phyloP scores from a whole-genome alignment of 1,140 invertebrate species.

The Hesperophylax magnus region DNA sequence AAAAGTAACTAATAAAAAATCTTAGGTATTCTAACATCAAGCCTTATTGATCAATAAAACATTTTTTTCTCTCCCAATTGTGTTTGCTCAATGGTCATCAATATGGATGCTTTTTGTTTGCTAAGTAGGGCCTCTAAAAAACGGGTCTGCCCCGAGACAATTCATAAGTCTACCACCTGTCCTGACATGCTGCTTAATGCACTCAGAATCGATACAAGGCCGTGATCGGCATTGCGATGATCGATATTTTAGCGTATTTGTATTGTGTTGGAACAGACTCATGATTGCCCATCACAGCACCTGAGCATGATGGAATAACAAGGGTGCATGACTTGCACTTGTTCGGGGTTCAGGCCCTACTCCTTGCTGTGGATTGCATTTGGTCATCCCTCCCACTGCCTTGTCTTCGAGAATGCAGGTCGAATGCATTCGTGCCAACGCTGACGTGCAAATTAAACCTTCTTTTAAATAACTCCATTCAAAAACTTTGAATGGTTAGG shows the following conservation, averaged over 20 bases:
- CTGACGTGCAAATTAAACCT: slow-evolving; percentile 21
- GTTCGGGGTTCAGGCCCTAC: neutral
- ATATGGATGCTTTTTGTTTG: slow-evolving; percentile 57
- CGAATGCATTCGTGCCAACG: slow-evolving; percentile 10
- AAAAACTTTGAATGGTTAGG: neutral
- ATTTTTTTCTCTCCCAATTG: slow-evolving; percentile 37
- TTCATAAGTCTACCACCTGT: slow-evolving; percentile 53
- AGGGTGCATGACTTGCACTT: slow-evolving; percentile 53
- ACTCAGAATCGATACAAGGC: slow-evolving; percentile 25
- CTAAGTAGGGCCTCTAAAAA: slow-evolving; percentile 56
- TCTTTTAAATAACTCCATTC: slow-evolving; percentile 23
- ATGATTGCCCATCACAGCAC: slow-evolving; percentile 9
- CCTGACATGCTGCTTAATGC: slow-evolving; percentile 45
- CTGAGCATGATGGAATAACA: slow-evolving; percentile 49
- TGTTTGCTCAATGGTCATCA: slow-evolving; percentile 54
- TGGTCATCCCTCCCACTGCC: neutral
- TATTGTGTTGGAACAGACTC: slow-evolving; percentile 13
- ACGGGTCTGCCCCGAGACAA: slow-evolving; percentile 12
- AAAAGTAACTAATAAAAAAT: neutral
- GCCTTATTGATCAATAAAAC: slow-evolving; percentile 43
- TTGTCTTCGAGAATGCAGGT: neutral
- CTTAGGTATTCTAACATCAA: slow-evolving; percentile 31
- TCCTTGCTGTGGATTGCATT: too few relatives aligned
- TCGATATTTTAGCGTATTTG: slow-evolving; percentile 36
- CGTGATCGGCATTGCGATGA: slow-evolving; percentile 32